Percentiles rank a stretch among this genome's conserved stretches.
Evolutionary conservation across 2,888 invertebrate genomes (phyloP).

Genomic region (Pristionchus fissidentatus): DNA sequence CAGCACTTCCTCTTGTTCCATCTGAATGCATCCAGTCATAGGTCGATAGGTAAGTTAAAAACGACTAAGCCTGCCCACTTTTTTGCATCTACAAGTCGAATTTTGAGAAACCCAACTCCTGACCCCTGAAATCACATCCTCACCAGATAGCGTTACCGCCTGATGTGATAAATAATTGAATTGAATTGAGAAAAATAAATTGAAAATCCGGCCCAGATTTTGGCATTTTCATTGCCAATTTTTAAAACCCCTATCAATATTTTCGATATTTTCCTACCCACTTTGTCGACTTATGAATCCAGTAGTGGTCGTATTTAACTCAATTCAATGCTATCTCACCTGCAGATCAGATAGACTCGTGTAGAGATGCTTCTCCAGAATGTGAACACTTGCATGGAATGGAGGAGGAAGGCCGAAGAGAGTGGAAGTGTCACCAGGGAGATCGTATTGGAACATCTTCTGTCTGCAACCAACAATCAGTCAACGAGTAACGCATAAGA

Average conservation of each 20-base stretch:
- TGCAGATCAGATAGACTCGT: conserved; percentile 70
- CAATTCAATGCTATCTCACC: too few relatives aligned
- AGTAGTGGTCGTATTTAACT: too few relatives aligned
- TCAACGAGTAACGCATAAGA: background rate
- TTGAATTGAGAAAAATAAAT: background rate
- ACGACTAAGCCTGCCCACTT: too few relatives aligned
- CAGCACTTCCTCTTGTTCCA: conserved; percentile 68
- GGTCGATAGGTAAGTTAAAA: too few relatives aligned
- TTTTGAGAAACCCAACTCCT: background rate
- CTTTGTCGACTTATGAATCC: too few relatives aligned
- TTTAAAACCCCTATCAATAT: too few relatives aligned
- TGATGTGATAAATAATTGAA: too few relatives aligned
- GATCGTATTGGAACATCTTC: conserved; percentile 95
- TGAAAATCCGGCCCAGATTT: too few relatives aligned
- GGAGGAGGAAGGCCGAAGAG: conserved; percentile 95
- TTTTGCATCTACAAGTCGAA: conserved; percentile 37
- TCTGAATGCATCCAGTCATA: too few relatives aligned
- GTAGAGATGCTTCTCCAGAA: conserved; percentile 78
- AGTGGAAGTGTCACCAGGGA: conserved; percentile 87
- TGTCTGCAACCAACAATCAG: conserved; percentile 53
- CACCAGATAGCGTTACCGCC: too few relatives aligned
- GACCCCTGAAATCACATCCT: too few relatives aligned
- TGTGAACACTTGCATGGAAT: conserved; percentile 90
- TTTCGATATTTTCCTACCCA: background rate
- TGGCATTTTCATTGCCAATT: too few relatives aligned